Percentiles rank a stretch among this genome's conserved stretches.
Conservation (phyloP, 2,888 invertebrate genomes). For the Chymomyza amoena region DNA sequence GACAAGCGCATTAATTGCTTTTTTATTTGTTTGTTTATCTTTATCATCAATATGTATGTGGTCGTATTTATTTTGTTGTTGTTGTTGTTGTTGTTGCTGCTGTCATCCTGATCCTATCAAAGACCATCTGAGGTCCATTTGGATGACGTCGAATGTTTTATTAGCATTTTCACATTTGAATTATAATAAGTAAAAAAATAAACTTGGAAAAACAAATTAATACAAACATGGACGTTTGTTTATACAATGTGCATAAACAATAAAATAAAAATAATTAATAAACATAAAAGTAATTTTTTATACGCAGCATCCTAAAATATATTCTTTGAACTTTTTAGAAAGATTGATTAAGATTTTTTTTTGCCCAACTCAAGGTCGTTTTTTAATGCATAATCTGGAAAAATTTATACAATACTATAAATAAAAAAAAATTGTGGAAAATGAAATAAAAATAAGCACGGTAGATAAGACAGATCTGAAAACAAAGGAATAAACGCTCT, state of each 20-base stretch:
- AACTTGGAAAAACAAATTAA: neutral
- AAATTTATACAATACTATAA: no score
- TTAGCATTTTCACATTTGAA: neutral
- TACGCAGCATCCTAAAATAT: no score
- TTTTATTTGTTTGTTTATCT: conserved; percentile 53
- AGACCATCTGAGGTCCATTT: neutral
- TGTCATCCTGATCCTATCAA: neutral
- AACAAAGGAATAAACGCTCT: no score
- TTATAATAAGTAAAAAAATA: neutral
- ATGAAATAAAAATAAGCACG: no score
- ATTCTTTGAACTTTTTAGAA: no score
- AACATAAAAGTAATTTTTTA: no score
- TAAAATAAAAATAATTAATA: neutral
- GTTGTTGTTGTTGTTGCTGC: neutral
- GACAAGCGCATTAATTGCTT: conserved; percentile 64
- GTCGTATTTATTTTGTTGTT: neutral
- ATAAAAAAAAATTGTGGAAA: no score
- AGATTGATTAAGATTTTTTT: no score
- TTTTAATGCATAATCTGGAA: no score
- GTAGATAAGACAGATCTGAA: no score
- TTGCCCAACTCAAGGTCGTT: no score
- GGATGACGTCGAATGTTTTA: neutral
- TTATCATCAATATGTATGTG: conserved; percentile 41
- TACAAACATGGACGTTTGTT: neutral
- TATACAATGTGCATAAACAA: neutral